phyloP scores from a whole-genome alignment of 2,888 invertebrate genomes.

The Gastrophysa polygoni region DNA sequence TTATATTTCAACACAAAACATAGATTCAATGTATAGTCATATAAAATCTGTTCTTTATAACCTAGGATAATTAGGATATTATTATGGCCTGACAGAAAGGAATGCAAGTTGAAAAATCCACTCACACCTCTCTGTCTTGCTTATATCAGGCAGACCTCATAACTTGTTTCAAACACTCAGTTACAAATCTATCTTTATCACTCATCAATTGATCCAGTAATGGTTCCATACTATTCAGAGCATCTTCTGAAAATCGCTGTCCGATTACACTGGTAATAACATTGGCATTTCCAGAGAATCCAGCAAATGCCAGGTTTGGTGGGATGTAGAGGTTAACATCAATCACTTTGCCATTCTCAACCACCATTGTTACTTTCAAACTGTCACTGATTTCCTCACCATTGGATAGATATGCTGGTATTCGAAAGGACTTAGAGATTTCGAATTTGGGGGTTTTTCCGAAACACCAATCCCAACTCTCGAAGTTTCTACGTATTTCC shows the following conservation, averaged over 20 bases:
- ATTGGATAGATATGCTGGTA: constrained; percentile 62
- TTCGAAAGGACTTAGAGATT: constrained; percentile 69
- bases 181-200: constrained; percentile 65
- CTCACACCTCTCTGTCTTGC: constrained; percentile 12
- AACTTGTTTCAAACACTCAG: constrained; percentile 68
- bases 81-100: constrained; percentile 6
- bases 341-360: constrained; percentile 69
- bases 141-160: constrained; percentile 61
- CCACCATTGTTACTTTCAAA: constrained; percentile 67
- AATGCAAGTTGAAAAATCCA: neutral
- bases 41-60: no score
- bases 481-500: constrained; percentile 70
- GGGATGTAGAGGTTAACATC: constrained; percentile 71
- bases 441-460: constrained; percentile 87
- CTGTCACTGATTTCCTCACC: constrained; percentile 59
- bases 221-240: constrained; percentile 64
- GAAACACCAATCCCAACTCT: constrained; percentile 87
- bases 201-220: constrained; percentile 48
- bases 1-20: no score
- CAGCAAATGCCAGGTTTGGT: constrained; percentile 64
- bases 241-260: constrained; percentile 68
- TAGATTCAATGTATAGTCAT: no score
- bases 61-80: no score
- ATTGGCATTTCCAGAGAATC: constrained; percentile 69
- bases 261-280: constrained; percentile 69